Evolutionary conservation across 2,888 invertebrate genomes (phyloP).

Genomic region (Diachrysia chrysitis): DNA sequence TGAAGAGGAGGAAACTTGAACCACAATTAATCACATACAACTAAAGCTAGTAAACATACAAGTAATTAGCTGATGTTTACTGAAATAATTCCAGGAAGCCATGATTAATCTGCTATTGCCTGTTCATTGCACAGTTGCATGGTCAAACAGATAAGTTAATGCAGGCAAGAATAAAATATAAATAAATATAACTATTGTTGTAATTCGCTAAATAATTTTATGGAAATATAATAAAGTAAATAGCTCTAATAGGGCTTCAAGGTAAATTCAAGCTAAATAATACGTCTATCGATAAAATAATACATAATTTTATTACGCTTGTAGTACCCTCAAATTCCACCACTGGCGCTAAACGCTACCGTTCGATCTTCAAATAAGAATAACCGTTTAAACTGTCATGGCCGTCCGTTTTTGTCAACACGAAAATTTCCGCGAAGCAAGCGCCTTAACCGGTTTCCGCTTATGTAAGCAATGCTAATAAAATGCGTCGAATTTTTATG

Average conservation of each 20-base stretch:
- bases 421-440: constrained; percentile 30
- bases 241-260: too few relatives aligned
- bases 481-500: constrained; percentile 27
- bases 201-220: too few relatives aligned
- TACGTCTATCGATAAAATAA: neutral
- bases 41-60: too few relatives aligned
- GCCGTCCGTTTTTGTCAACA: constrained; percentile 29
- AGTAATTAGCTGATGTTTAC: neutral
- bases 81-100: neutral
- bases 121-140: neutral
- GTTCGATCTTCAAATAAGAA: constrained; percentile 32
- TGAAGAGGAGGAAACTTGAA: too few relatives aligned
- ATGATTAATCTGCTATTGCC: neutral
- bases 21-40: too few relatives aligned
- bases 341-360: neutral
- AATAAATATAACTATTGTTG: neutral
- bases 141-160: neutral
- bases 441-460: constrained; percentile 36
- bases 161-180: neutral
- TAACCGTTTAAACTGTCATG: constrained; percentile 35
- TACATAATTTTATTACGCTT: neutral
- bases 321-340: constrained; percentile 1
- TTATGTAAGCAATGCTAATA: constrained; percentile 36
- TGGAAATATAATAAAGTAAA: too few relatives aligned
- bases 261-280: neutral